Percentiles rank a stretch among this genome's conserved stretches.
These are phyloP conservation scores for Conops quadrifasciatus DNA, from an alignment of 2,888 invertebrate species.

Conservation along the genomic window DNA sequence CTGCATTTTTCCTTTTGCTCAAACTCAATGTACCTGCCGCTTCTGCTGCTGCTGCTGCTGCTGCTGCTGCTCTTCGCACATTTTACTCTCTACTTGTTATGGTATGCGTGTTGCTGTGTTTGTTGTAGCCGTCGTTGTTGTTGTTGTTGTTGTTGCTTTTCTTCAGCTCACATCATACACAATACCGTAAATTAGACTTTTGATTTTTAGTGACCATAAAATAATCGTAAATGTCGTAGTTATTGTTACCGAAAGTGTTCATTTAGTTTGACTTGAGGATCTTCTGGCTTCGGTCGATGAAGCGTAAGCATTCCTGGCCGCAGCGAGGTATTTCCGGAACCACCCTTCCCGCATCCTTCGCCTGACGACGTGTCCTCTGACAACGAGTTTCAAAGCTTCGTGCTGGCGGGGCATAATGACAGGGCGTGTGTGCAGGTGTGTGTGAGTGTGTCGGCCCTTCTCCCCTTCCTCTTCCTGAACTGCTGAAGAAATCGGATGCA, in stretches of 20 bases:
- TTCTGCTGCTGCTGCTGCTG: slow-evolving; percentile 34
- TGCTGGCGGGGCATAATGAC: no score
- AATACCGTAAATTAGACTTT: slow-evolving; percentile 62
- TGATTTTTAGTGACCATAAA: slow-evolving; percentile 66
- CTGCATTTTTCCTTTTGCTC: slow-evolving; percentile 20
- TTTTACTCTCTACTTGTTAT: slow-evolving; percentile 5
- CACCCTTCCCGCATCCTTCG: slow-evolving; percentile 16
- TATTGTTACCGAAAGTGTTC: slow-evolving; percentile 65
- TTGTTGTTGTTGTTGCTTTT: slow-evolving; percentile 15
- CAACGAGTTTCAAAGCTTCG: neutral
- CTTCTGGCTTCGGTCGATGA: neutral
- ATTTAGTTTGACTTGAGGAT: slow-evolving; percentile 50
- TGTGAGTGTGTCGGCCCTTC: neutral
- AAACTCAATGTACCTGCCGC: slow-evolving; percentile 25
- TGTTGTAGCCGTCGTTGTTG: slow-evolving; percentile 22
- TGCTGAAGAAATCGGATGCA: slow-evolving; percentile 43
- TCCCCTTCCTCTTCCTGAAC: neutral
- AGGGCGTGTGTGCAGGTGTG: no score
- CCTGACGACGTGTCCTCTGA: slow-evolving; percentile 33
- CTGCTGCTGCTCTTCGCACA: slow-evolving; percentile 34
- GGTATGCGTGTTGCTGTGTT: neutral
- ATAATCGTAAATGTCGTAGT: slow-evolving; percentile 66
- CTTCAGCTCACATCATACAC: slow-evolving; percentile 9
- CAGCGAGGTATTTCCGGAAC: slow-evolving; percentile 45
- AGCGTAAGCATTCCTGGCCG: slow-evolving; percentile 48